Evolutionary conservation across 2,888 invertebrate species (phyloP).

Genomic region (Copidosoma aretas): DNA sequence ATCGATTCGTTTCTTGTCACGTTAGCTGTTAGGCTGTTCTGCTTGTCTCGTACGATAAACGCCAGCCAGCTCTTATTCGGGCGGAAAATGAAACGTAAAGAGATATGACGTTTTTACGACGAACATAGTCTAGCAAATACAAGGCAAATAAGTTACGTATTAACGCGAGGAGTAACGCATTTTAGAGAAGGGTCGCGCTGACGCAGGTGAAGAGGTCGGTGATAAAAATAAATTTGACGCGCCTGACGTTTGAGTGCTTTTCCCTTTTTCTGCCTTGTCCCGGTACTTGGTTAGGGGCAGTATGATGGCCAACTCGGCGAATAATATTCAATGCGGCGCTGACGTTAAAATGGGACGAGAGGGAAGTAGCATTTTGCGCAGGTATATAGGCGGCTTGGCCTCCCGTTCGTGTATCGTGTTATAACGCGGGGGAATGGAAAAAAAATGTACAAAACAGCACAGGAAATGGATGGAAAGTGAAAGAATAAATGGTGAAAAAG

Average conservation of each 20-base stretch:
- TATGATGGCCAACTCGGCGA: slow-evolving; percentile 41
- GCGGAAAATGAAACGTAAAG: slow-evolving; percentile 17
- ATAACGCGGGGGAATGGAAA: too few species aligned
- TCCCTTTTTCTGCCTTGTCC: neutral
- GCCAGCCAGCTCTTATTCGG: neutral
- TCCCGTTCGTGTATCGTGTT: slow-evolving; percentile 15
- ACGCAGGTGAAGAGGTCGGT: neutral
- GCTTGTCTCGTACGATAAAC: neutral
- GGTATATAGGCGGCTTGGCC: slow-evolving; percentile 3
- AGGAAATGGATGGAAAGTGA: too few species aligned
- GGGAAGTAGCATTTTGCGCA: slow-evolving; percentile 6
- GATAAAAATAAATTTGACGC: slow-evolving; percentile 27
- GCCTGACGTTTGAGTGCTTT: slow-evolving; percentile 2
- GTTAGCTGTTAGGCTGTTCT: too few species aligned
- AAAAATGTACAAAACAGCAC: too few species aligned
- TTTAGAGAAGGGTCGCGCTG: slow-evolving; percentile 4
- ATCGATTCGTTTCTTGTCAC: too few species aligned
- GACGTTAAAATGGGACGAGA: slow-evolving; percentile 24
- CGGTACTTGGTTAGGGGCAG: slow-evolving; percentile 35
- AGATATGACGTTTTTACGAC: slow-evolving; percentile 7
- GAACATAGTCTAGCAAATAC: slow-evolving; percentile 6
- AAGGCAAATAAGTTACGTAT: slow-evolving; percentile 17
- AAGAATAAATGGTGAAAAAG: too few species aligned
- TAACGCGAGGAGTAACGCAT: slow-evolving; percentile 16
- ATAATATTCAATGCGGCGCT: slow-evolving; percentile 41